Evolutionary conservation across 2,888 invertebrate genomes (phyloP), one percentile per base, ranked within the genome.

Genomic region (Netelia virgata): DNA sequence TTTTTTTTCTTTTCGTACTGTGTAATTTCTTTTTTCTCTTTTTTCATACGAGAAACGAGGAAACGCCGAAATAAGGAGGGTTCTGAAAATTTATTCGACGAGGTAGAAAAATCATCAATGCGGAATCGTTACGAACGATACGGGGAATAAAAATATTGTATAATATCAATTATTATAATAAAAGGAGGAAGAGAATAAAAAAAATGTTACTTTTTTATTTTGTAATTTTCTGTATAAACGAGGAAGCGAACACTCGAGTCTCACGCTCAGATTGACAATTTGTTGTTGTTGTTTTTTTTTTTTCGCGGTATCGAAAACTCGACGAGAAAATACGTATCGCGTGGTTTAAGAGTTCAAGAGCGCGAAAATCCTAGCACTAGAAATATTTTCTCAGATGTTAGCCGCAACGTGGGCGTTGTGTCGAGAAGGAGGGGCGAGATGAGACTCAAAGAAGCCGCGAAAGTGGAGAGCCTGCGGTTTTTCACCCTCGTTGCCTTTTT

Each of bases 281-380:
- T n/a, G n/a, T n/a, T n/a, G n/a, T n/a, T n/a, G n/a, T n/a, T n/a
- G n/a, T n/a, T n/a, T n/a, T n/a, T n/a, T 57, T 70, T 72, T 55
- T 47, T 14, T 57, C 66, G 66, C 36, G 50, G 53, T 18, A 23
- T 47, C 5, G 28, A 57, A 61, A 23, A 63, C 41, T 53, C 20
- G 23, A 47, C 47, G 72, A 23, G 59, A 59, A 23, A 23, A 63
- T 50, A 10, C 20, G 72, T 69, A 73, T 53, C 50, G 28, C 6
- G 75, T 78, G 18, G 41, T 50, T n/a, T 63, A 55, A 28, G 79
- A 68, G 88, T 82, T 93, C 90, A 92, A 92, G 88, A 92, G 91
- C 91, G 92, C 92, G 92, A 93, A 92, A 92, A 91, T 93, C 92
- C 92, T 90, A 87, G 84, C 84, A 28, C 82, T 80, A 82, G 83